Percentiles rank a stretch among this genome's conserved stretches.
Conservation (phyloP, 2,888 invertebrate genomes). For the Eurytoma californica region DNA sequence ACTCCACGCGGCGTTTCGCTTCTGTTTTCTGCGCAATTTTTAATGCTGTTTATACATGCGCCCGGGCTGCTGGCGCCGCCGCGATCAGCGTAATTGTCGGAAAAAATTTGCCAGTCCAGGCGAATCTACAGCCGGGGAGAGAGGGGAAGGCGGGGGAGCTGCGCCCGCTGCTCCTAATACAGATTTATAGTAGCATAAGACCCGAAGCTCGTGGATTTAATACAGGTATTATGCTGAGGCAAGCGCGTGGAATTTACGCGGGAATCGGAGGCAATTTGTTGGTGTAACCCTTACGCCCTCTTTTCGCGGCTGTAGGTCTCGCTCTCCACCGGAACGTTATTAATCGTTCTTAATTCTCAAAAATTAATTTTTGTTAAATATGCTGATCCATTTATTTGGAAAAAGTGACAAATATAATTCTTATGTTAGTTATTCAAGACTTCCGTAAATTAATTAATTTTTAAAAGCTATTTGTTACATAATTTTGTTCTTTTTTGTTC, state of each 20-base stretch:
- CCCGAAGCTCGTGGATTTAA: constrained; percentile 65
- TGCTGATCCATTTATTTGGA: no score
- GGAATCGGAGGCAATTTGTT: constrained; percentile 72
- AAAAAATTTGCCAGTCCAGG: constrained; percentile 18
- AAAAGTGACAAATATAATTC: no score
- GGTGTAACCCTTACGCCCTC: constrained; percentile 59
- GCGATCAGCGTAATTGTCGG: constrained; percentile 42
- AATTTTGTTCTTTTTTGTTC: no score
- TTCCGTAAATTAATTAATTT: no score
- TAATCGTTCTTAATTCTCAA: constrained; percentile 7
- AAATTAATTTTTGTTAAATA: constrained; percentile 28
- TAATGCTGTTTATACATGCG: constrained; percentile 27
- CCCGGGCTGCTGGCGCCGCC: neutral
- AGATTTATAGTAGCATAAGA: constrained; percentile 71
- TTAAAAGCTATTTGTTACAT: no score
- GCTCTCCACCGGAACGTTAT: constrained; percentile 11
- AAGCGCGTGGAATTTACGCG: constrained; percentile 68
- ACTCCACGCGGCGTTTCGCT: constrained; percentile 21
- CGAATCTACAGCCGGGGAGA: neutral
- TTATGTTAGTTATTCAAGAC: no score
- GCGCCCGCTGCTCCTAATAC: constrained; percentile 64
- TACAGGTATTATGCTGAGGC: constrained; percentile 69
- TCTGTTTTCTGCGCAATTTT: constrained; percentile 24
- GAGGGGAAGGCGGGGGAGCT: neutral
- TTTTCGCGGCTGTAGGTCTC: constrained; percentile 1